Conservation (phyloP, 2,888 invertebrate species). For the Campaea margaritaria region DNA sequence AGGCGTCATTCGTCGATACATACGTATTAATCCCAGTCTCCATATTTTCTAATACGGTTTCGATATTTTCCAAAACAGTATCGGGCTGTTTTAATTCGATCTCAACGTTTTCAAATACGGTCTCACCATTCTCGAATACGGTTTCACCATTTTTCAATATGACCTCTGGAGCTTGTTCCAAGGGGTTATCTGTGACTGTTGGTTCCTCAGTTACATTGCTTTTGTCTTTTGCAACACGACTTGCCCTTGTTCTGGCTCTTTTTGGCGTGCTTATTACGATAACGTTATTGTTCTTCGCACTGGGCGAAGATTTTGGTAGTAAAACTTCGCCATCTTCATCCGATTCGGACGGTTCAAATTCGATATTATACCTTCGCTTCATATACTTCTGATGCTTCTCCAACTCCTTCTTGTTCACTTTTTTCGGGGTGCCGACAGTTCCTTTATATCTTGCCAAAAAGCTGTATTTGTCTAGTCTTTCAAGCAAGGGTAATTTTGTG, state of each 20-base stretch:
- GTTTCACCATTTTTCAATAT: not conserved
- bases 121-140: too few species aligned
- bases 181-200: not conserved
- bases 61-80: too few species aligned
- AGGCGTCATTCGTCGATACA: conserved; percentile 6
- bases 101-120: not conserved
- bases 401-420: conserved; percentile 57
- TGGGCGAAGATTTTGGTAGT: conserved; percentile 6
- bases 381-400: conserved; percentile 59
- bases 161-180: not conserved
- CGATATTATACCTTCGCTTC: conserved; percentile 63
- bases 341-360: conserved; percentile 58
- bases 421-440: conserved; percentile 64
- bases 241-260: conserved; percentile 33
- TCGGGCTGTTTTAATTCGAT: too few species aligned
- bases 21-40: conserved; percentile 9
- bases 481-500: conserved; percentile 53
- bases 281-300: conserved; percentile 45
- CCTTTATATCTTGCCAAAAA: conserved; percentile 77
- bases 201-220: not conserved
- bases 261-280: conserved; percentile 56
- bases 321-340: conserved; percentile 48
- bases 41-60: not conserved
- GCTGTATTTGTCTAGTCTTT: conserved; percentile 73
- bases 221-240: not conserved